Conservation (phyloP, 2,888 invertebrate genomes). For the Vannuccia rotundouncinata region DNA sequence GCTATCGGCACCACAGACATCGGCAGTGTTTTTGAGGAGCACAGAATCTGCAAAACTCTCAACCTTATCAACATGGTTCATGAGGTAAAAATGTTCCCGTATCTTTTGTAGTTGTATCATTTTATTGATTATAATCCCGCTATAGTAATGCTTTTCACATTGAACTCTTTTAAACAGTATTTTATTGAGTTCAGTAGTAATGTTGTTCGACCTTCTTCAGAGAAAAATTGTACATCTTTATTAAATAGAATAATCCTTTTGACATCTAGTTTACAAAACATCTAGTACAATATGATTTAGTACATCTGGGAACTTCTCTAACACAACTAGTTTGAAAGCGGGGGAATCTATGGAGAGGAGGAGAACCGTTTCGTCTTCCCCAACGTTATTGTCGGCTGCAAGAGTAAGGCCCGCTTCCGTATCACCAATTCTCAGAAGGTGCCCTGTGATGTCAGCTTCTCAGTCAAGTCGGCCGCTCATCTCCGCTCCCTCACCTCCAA, state of each 20-base stretch:
- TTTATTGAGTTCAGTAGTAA: not conserved
- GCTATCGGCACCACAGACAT: constrained; percentile 52
- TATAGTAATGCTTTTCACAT: not conserved
- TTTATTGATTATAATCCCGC: not conserved
- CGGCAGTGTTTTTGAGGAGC: constrained; percentile 57
- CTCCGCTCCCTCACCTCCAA: constrained; percentile 27
- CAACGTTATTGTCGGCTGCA: constrained; percentile 55
- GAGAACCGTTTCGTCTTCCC: constrained; percentile 56
- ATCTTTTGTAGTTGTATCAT: not conserved
- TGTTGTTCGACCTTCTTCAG: too few species aligned
- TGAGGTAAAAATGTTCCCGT: constrained; percentile 43
- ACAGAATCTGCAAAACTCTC: constrained; percentile 53
- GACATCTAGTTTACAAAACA: too few species aligned
- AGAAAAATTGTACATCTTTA: too few species aligned
- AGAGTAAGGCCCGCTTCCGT: constrained; percentile 54
- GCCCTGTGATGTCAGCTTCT: constrained; percentile 53
- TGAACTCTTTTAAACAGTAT: not conserved
- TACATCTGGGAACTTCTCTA: too few species aligned
- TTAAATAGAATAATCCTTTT: too few species aligned
- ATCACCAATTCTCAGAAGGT: constrained; percentile 55
- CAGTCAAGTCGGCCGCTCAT: constrained; percentile 41
- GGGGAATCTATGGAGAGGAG: constrained; percentile 55
- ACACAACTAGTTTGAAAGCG: constrained; percentile 44
- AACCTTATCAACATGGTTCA: constrained; percentile 44
- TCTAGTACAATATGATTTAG: too few species aligned